Conservation (phyloP, 2,888 invertebrate genomes). For the Notocelia uddmanniana region DNA sequence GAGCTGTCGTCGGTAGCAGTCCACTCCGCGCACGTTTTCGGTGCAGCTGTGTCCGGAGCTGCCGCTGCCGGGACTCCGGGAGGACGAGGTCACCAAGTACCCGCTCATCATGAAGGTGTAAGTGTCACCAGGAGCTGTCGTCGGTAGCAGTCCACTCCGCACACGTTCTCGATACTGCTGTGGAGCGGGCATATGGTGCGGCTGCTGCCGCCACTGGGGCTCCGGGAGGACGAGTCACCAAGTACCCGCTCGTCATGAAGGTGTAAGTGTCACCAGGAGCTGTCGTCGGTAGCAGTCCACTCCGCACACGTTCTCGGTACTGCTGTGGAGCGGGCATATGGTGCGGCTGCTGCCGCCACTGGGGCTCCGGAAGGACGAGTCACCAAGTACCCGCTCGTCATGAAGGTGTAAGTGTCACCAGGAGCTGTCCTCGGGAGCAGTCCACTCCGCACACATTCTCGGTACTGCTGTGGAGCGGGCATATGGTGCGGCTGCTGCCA, state of each 20-base stretch:
- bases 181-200: slow-evolving; percentile 95
- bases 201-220: slow-evolving; percentile 94
- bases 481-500: slow-evolving; percentile 88
- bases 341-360: slow-evolving; percentile 94
- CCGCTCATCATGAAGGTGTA: slow-evolving; percentile 96
- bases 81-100: slow-evolving; percentile 96
- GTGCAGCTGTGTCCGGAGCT: slow-evolving; percentile 95
- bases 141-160: slow-evolving; percentile 95
- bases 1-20: slow-evolving; percentile 88
- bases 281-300: slow-evolving; percentile 94
- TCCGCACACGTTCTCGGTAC: slow-evolving; percentile 94
- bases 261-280: slow-evolving; percentile 88
- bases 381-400: slow-evolving; percentile 95
- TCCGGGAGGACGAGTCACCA: slow-evolving; percentile 96
- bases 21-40: slow-evolving; percentile 94
- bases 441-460: slow-evolving; percentile 96
- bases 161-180: slow-evolving; percentile 95
- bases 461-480: slow-evolving; percentile 93
- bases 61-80: slow-evolving; percentile 94
- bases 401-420: slow-evolving; percentile 92
- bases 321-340: slow-evolving; percentile 89
- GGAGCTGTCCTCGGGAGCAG: slow-evolving; percentile 88
- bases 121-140: slow-evolving; percentile 73
- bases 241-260: slow-evolving; percentile 96
- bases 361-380: slow-evolving; percentile 96